Conservation (phyloP, 2,113 vertebrate species). For the Cepphus grylle region DNA sequence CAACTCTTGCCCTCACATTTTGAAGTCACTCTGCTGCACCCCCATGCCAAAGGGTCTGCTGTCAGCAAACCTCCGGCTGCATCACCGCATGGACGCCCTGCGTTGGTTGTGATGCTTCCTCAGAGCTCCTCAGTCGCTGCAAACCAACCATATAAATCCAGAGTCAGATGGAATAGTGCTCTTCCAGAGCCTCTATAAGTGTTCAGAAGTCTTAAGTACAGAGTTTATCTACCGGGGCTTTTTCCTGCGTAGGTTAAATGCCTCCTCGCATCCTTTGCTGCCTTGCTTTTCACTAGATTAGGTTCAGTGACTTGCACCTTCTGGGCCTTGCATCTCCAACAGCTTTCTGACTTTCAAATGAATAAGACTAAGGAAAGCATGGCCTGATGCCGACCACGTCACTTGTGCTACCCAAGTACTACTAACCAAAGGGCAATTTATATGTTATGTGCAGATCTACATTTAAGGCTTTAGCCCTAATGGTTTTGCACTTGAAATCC, state of each 20-base stretch:
- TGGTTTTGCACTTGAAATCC: neutral
- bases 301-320: neutral
- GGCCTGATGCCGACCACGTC: neutral
- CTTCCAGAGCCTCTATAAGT: neutral
- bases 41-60: neutral
- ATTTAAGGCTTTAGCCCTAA: neutral
- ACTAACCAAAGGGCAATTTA: neutral
- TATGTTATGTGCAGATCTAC: neutral
- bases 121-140: neutral
- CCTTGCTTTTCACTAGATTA: neutral
- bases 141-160: accelerated
- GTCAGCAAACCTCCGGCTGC: neutral
- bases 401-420: neutral
- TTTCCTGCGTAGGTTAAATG: neutral
- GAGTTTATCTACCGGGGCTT: neutral
- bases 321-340: neutral
- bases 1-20: accelerated
- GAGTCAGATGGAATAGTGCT: neutral
- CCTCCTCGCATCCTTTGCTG: neutral
- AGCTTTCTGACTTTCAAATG: neutral
- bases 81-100: neutral
- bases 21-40: neutral
- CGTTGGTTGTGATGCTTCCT: neutral
- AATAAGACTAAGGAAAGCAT: neutral
- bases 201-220: neutral